Evolutionary conservation across 2,888 invertebrate species (phyloP).

Genomic region (Pollenia labialis): DNA sequence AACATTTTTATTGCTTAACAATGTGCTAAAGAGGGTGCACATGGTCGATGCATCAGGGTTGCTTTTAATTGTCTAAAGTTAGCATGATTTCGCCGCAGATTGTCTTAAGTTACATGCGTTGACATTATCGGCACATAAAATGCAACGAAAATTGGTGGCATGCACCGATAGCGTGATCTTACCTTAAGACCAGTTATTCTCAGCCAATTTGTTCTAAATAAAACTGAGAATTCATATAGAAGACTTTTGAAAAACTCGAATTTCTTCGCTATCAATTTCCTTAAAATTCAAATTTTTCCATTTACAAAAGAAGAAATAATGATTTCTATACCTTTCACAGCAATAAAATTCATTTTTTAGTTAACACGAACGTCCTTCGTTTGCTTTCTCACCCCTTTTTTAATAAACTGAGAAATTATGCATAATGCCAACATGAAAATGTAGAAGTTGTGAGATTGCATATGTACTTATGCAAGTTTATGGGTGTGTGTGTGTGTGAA

Average conservation of each 20-base stretch:
- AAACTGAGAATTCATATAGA: too few relatives aligned
- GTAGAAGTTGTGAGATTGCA: background rate
- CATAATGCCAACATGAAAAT: background rate
- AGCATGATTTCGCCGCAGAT: too few relatives aligned
- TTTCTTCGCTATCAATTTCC: background rate
- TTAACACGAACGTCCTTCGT: constrained; percentile 41
- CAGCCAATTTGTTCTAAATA: too few relatives aligned
- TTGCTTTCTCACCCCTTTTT: constrained; percentile 23
- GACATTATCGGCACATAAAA: too few relatives aligned
- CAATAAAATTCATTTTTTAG: constrained; percentile 45
- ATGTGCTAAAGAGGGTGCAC: too few relatives aligned
- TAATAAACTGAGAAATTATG: constrained; percentile 52
- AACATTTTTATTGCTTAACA: too few relatives aligned
- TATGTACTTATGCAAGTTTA: background rate
- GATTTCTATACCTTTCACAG: constrained; percentile 52
- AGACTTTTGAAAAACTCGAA: background rate
- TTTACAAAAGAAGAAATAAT: constrained; percentile 47
- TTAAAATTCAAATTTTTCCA: constrained; percentile 16
- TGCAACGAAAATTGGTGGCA: too few relatives aligned
- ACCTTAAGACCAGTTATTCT: too few relatives aligned
- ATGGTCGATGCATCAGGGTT: too few relatives aligned
- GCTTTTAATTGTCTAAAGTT: too few relatives aligned
- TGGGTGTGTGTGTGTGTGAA: constrained; percentile 3
- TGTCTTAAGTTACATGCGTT: too few relatives aligned
- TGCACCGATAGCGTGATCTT: too few relatives aligned